These are phyloP conservation scores for Peromyscus californicus DNA, from an alignment of 2,113 vertebrate genomes.

Conservation along the genomic window DNA sequence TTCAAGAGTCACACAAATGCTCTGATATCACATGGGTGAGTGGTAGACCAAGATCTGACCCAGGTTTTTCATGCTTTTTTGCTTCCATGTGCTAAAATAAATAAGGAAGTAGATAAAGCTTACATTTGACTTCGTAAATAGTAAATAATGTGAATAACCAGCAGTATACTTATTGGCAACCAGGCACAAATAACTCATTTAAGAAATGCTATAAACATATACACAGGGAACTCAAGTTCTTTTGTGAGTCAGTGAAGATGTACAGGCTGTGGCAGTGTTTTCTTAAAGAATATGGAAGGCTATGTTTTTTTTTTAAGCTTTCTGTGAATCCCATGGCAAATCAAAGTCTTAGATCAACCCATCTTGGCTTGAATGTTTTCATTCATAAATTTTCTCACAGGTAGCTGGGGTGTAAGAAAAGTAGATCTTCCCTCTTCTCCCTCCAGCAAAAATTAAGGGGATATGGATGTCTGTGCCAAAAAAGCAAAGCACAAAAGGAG, in stretches of 20 bases:
- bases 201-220: not conserved
- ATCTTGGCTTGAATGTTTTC: not conserved
- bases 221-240: not conserved
- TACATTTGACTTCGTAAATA: not conserved
- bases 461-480: not conserved
- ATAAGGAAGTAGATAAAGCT: not conserved
- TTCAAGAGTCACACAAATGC: not conserved
- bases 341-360: not conserved
- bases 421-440: not conserved
- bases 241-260: not conserved
- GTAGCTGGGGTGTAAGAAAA: rapidly evolving
- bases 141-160: not conserved
- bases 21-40: not conserved
- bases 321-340: not conserved
- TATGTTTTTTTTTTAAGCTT: not conserved
- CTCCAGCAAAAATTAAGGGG: not conserved
- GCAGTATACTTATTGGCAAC: not conserved
- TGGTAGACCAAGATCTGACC: not conserved
- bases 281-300: not conserved
- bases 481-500: not conserved
- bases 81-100: not conserved
- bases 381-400: not conserved
- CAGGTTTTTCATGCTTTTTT: not conserved
- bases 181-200: not conserved
- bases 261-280: not conserved